These are phyloP conservation scores for Myotis myotis DNA, from an alignment of 2,797 vertebrate genomes.

Conservation along the genomic window DNA sequence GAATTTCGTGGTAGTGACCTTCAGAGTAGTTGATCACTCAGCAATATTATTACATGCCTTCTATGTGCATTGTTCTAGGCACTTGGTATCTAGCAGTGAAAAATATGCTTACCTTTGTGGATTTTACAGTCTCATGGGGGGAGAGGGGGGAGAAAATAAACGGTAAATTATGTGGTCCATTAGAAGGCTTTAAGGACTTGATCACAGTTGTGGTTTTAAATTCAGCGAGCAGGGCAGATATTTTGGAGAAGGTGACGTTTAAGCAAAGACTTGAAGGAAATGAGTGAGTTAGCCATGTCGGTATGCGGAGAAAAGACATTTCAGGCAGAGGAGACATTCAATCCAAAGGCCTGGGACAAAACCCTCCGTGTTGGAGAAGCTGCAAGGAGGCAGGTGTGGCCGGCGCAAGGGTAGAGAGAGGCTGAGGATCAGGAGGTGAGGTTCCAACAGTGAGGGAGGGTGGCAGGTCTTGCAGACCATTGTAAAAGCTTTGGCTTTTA, in stretches of 20 bases:
- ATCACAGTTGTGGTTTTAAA: conserved; percentile 19
- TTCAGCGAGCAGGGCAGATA: not conserved
- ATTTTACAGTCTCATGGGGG: not conserved
- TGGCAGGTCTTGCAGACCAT: not conserved
- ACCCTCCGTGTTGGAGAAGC: not conserved
- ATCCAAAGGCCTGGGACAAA: not conserved
- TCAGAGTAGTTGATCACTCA: conserved; percentile 26
- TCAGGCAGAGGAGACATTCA: not conserved
- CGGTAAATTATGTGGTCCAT: not conserved
- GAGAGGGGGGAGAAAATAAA: not conserved
- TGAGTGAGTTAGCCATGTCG: not conserved
- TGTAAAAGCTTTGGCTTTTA: not conserved
- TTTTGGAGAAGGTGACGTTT: conserved; percentile 6
- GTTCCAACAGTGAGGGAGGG: too few relatives aligned
- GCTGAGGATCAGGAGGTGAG: not conserved
- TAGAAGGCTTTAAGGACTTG: not conserved
- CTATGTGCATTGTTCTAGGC: not conserved
- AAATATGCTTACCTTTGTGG: not conserved
- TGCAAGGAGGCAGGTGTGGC: not conserved
- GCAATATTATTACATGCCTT: not conserved
- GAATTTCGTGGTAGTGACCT: not conserved
- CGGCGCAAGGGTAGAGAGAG: not conserved
- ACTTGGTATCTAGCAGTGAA: not conserved
- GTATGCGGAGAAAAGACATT: not conserved
- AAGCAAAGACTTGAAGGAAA: not conserved